Evolutionary conservation across 2,888 invertebrate genomes (phyloP).

Genomic region (Pristionchus maxplancki): DNA sequence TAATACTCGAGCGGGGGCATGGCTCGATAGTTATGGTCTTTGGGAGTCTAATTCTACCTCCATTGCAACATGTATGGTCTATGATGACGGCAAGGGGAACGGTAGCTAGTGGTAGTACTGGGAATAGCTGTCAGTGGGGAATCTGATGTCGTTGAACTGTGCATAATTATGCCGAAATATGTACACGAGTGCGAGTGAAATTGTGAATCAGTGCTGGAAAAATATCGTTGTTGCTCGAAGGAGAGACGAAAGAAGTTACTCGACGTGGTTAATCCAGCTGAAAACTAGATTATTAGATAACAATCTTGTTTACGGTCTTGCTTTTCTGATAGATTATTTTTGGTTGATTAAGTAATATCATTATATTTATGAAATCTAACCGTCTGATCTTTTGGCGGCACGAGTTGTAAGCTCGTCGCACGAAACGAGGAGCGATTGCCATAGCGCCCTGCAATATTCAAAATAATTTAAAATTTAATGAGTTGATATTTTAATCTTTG

Average conservation of each 20-base stretch:
- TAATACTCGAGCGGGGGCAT: no score
- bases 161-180: not conserved
- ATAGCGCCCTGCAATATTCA: not conserved
- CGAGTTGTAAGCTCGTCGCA: constrained; percentile 9
- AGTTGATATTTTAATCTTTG: not conserved
- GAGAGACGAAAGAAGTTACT: not conserved
- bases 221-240: not conserved
- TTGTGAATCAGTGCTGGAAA: not conserved
- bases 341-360: no score
- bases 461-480: not conserved
- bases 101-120: not conserved
- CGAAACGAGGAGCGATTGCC: constrained; percentile 42
- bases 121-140: not conserved
- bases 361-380: not conserved
- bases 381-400: constrained; percentile 36
- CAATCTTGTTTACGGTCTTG: no score
- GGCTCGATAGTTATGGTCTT: no score
- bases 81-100: not conserved
- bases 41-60: not conserved
- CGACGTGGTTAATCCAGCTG: constrained; percentile 36
- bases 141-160: not conserved
- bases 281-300: no score
- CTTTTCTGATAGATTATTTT: no score
- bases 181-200: not conserved
- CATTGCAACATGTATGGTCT: not conserved